Evolutionary conservation across 2,888 invertebrate genomes (phyloP), one percentile per base, ranked within the genome.

Genomic region (Eupithecia pulchellata): DNA sequence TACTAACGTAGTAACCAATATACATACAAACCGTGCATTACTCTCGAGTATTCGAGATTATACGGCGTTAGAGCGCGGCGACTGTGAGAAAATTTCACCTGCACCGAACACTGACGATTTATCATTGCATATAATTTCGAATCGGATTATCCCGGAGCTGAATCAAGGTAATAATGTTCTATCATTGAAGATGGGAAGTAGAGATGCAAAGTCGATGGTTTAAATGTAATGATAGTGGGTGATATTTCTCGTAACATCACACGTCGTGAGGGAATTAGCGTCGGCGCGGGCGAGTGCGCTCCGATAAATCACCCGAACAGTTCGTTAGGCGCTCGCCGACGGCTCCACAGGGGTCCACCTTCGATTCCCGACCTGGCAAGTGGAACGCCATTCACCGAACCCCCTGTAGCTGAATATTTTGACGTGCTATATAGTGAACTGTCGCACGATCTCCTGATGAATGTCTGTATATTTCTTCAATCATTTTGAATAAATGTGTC

Each of bases 1-100:
- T 92, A 91, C 90, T 91, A 91, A 83, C 90, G 91, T 89, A 92
- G 90, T 92, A 90, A 92, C 92, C 91, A 92, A 92, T 91, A 92
- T 92, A 91, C 90, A 90, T 90, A 89, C 87, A 83, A 84, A 87
- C 86, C 88, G 89, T 89, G 88, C 89, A 87, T 89, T 90, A 90
- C 89, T 86, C 84, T 74, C 84, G 84, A 82, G 84, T 86, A 88
- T 89, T 85, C 86, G 84, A 89, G 89, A 89, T 91, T 90, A 89
- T 87, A 88, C 84, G 80, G 86, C 85, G 82, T 84, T 84, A 82
- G 84, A 83, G 81, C 82, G 72, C 80, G 84, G 83, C 80, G 85
- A 84, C 88, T 89, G 89, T 92, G 92, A 91, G 92, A 92, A 92
- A 91, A 92, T 92, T 92, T 92, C 92, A 90, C 91, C 89, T 86